phyloP scores from a whole-genome alignment of 2,888 invertebrate species.

The Entomobrya multifasciata region DNA sequence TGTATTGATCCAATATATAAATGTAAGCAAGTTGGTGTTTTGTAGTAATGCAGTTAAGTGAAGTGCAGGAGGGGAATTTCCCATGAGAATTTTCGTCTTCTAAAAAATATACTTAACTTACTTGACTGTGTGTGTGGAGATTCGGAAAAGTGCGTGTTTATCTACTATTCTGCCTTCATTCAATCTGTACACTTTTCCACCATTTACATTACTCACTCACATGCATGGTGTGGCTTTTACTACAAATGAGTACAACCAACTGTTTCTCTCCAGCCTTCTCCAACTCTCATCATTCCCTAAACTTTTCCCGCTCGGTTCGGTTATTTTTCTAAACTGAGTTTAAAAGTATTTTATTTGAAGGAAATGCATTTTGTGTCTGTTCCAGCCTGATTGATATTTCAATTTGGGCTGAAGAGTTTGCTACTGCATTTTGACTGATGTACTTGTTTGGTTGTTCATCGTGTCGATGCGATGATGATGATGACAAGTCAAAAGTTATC shows the following conservation, averaged over 20 bases:
- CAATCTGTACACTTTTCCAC: background rate
- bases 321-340: background rate
- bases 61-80: constrained; percentile 23
- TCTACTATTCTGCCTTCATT: background rate
- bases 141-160: background rate
- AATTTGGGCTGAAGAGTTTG: background rate
- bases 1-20: no score
- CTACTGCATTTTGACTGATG: background rate
- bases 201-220: background rate
- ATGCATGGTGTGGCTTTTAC: background rate
- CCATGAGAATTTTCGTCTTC: constrained; percentile 16
- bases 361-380: background rate
- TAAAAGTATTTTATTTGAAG: background rate
- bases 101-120: no score
- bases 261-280: background rate
- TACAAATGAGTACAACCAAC: constrained; percentile 2
- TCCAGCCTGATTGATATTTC: background rate
- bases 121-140: no score
- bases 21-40: no score
- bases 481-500: background rate
- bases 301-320: background rate
- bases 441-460: no score
- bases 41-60: constrained; percentile 24
- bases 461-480: background rate
- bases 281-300: background rate